These are phyloP conservation scores for Napeogenes inachia DNA, from an alignment of 2,888 invertebrate species.

Conservation along the genomic window DNA sequence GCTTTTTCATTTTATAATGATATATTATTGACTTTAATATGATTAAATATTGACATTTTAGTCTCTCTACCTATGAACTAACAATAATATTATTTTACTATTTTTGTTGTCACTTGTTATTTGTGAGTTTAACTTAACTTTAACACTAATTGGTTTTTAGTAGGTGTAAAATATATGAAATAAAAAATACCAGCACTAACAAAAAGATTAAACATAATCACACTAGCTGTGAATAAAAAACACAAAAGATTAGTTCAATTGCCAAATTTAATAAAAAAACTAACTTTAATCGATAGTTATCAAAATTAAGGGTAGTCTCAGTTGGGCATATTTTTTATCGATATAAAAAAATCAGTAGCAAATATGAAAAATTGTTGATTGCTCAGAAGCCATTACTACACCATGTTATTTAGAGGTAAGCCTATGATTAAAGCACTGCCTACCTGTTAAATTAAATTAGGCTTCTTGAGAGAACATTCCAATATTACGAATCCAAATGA, in stretches of 20 bases:
- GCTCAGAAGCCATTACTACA: slow-evolving; percentile 68
- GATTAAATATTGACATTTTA: too few relatives aligned
- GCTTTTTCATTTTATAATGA: background rate
- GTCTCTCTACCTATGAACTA: too few relatives aligned
- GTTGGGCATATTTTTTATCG: slow-evolving; percentile 50
- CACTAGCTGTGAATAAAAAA: slow-evolving; percentile 1
- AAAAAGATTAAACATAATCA: background rate
- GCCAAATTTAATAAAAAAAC: background rate
- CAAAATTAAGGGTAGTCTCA: slow-evolving; percentile 22
- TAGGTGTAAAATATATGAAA: too few relatives aligned
- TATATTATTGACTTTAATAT: too few relatives aligned
- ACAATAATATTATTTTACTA: too few relatives aligned
- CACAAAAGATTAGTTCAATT: background rate
- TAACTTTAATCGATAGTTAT: slow-evolving; percentile 15
- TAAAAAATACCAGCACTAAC: too few relatives aligned
- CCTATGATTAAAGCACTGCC: slow-evolving; percentile 75
- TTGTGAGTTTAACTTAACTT: too few relatives aligned
- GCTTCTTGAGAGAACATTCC: slow-evolving; percentile 70
- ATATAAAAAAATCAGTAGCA: slow-evolving; percentile 64
- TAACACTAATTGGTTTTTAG: too few relatives aligned
- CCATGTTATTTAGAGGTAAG: slow-evolving; percentile 71
- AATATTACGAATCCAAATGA: slow-evolving; percentile 47
- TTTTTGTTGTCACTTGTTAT: too few relatives aligned
- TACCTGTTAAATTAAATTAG: slow-evolving; percentile 78
- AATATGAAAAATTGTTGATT: slow-evolving; percentile 76